A percentile compares a stretch with the other conserved stretches of the same genome.
Evolutionary conservation across 2,113 vertebrate genomes (phyloP).

Genomic region (Hippolais icterina): DNA sequence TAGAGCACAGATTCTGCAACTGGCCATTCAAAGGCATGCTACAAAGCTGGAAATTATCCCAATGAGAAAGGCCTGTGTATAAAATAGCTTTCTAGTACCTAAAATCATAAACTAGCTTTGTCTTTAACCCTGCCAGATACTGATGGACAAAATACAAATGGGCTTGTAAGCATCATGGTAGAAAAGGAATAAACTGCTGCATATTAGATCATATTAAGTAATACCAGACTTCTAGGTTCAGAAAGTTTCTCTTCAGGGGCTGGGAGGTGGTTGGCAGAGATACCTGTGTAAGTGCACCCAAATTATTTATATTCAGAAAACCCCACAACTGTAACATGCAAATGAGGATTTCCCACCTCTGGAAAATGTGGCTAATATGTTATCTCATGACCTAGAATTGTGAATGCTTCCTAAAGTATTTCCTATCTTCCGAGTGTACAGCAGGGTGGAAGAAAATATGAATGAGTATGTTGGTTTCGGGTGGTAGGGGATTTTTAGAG

Average conservation of each 20-base stretch:
- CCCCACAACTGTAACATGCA: background rate
- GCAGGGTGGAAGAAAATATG: background rate
- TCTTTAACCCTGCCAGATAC: background rate
- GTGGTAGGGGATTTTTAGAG: constrained; percentile 25
- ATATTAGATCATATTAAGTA: background rate
- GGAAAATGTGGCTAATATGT: background rate
- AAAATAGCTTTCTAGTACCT: background rate
- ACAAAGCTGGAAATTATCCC: background rate
- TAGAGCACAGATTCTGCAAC: background rate
- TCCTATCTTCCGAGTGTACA: background rate
- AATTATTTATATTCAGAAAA: background rate
- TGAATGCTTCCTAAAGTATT: background rate
- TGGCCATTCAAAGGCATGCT: background rate
- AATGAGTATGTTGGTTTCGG: background rate
- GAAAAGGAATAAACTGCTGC: background rate
- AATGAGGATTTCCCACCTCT: background rate
- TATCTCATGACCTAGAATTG: background rate
- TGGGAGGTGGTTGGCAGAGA: background rate
- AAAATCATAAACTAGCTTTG: background rate
- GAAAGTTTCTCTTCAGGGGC: background rate
- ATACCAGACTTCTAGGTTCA: background rate
- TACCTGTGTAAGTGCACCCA: background rate
- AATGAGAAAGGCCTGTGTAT: background rate
- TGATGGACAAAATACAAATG: background rate
- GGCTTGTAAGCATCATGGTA: background rate